Percentiles rank a stretch among this genome's conserved stretches.
phyloP scores from a whole-genome alignment of 2,888 invertebrate species.

The Athrips mouffetella region DNA sequence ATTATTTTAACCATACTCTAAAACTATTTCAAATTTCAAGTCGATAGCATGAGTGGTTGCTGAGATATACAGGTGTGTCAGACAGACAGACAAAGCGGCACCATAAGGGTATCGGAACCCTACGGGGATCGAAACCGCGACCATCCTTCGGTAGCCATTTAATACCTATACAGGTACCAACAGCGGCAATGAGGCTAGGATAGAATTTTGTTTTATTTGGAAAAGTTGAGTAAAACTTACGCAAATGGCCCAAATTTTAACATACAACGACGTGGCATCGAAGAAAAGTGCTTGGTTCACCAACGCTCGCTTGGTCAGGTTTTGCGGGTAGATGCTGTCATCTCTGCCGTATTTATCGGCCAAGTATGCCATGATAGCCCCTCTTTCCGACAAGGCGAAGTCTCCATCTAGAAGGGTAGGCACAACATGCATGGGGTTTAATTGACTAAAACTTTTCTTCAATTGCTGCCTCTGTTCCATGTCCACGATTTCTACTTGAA shows the following conservation, averaged over 20 bases:
- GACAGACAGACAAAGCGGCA: too few species aligned
- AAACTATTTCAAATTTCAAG: too few species aligned
- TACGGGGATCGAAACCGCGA: too few species aligned
- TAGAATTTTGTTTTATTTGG: background rate
- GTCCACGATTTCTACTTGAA: slow-evolving; percentile 71
- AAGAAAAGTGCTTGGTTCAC: slow-evolving; percentile 81
- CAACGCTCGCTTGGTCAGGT: slow-evolving; percentile 73
- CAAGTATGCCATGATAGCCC: slow-evolving; percentile 81
- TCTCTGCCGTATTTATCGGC: slow-evolving; percentile 80
- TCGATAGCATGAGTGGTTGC: too few species aligned
- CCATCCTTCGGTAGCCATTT: too few species aligned
- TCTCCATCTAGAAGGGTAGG: slow-evolving; percentile 84
- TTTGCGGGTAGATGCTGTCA: slow-evolving; percentile 79
- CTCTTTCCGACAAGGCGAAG: slow-evolving; percentile 82
- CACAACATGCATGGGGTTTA: slow-evolving; percentile 83
- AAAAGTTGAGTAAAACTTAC: slow-evolving; percentile 52
- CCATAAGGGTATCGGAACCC: too few species aligned
- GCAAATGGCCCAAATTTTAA: slow-evolving; percentile 80
- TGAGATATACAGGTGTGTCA: too few species aligned
- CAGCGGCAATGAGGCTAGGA: too few species aligned
- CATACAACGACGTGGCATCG: slow-evolving; percentile 79
- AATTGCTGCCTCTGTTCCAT: slow-evolving; percentile 79
- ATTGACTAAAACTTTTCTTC: slow-evolving; percentile 74
- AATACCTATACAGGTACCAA: too few species aligned
- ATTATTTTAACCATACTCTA: too few species aligned